Base-by-base conservation (phyloP, 2,888 invertebrate genomes). In the Lacanobia wlatinum region DNA sequence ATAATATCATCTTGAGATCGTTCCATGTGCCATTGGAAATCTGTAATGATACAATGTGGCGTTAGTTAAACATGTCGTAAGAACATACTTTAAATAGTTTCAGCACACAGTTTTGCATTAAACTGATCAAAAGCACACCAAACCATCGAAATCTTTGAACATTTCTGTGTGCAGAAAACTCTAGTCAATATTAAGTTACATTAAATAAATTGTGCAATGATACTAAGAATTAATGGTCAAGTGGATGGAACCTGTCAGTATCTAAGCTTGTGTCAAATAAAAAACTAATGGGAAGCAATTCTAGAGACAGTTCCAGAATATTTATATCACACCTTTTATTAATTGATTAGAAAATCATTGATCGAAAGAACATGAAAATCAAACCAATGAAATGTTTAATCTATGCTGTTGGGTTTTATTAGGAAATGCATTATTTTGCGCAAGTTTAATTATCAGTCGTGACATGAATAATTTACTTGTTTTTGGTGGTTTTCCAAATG, bases 11-110 rank as follows among this genome's bases (percentile, higher is more conserved):
- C 98, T 96, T 98, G 98, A 97, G 97, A 96, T 93, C 97, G 97
- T 94, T 97, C 97, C 96, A 98, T 97, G 95, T 98, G 98, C 98
- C 98, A 98, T 96, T 97, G 97, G 96, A 98, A 98, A 97, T 98
- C 98, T 98, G 96, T 65, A 96, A 96, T 63, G 76, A 88, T 85
- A 77, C 46, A 84, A 78, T 46, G 52, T 7, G 10, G 21, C 12
- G 1, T 60, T 74, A 67, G 23, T 67, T 18, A 53, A 55, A 68
- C 28, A 34, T 28, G 12, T 28, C 16, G 12, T 14, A n/a, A 18
- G 38, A 53, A 56, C 9, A 59, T 52, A 73, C 23, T 46, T 14
- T 46, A 28, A 28, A 28, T 28, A 4, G 2, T 12, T 46, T 56
- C 46, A 53, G 10, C 23, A 6, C 21, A 21, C 18, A 4, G n/a